Conservation (phyloP, 1,140 invertebrate species). For the Drosophila rhopaloa region DNA sequence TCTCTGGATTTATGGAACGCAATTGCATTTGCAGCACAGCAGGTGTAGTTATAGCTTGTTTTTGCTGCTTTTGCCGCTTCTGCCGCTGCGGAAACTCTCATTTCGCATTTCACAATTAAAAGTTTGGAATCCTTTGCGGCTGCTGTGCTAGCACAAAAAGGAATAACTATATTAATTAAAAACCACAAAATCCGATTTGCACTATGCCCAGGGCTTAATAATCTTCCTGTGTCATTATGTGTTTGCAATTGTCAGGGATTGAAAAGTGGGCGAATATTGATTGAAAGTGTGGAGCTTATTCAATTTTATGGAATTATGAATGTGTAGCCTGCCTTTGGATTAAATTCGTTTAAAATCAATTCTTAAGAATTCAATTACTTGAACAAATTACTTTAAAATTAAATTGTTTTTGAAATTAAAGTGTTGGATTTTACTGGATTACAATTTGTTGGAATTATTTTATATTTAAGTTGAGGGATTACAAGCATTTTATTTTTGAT, state of each 20-base stretch:
- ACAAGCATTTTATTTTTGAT: too few relatives aligned
- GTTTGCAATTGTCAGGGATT: slow-evolving; percentile 10
- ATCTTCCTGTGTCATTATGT: slow-evolving; percentile 22
- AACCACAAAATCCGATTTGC: slow-evolving; percentile 46
- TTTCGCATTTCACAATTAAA: slow-evolving; percentile 44
- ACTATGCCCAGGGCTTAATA: slow-evolving; percentile 41
- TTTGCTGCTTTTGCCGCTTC: slow-evolving; percentile 9
- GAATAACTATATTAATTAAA: slow-evolving; percentile 66
- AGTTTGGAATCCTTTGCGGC: slow-evolving; percentile 22
- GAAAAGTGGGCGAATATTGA: not conserved
- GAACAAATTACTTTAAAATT: too few relatives aligned
- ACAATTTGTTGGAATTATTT: too few relatives aligned
- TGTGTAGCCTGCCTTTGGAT: not conserved
- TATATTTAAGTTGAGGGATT: too few relatives aligned
- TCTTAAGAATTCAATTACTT: too few relatives aligned
- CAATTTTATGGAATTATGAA: slow-evolving; percentile 9
- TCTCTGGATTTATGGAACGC: slow-evolving; percentile 80
- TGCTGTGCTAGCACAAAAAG: not conserved
- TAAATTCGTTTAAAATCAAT: too few relatives aligned
- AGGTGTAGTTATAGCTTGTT: slow-evolving; percentile 47
- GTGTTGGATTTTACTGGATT: too few relatives aligned
- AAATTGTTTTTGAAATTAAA: too few relatives aligned
- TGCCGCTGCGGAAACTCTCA: slow-evolving; percentile 19
- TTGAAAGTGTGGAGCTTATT: not conserved
- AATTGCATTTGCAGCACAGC: slow-evolving; percentile 68